These are phyloP conservation scores for Nymphicus hollandicus DNA, from an alignment of 2,113 vertebrate genomes.

Conservation along the genomic window DNA sequence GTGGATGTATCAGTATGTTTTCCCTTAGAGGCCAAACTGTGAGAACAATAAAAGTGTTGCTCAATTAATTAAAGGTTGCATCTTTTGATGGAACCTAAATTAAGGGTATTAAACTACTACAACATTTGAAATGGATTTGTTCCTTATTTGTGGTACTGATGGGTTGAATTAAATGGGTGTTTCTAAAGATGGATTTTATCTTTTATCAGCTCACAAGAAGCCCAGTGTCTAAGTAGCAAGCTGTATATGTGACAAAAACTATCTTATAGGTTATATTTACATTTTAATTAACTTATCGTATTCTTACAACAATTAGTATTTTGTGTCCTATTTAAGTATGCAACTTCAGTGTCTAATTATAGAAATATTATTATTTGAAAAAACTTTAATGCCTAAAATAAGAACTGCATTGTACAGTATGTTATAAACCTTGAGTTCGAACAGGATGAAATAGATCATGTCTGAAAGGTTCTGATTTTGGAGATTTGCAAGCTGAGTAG, in stretches of 20 bases:
- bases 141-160: not conserved
- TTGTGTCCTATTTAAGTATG: constrained; percentile 26
- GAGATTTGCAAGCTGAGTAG: constrained; percentile 2
- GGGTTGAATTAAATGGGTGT: not conserved
- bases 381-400: not conserved
- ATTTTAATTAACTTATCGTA: not conserved
- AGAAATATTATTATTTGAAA: constrained; percentile 54
- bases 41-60: not conserved
- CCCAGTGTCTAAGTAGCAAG: not conserved
- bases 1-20: not conserved
- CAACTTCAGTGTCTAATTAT: constrained; percentile 66
- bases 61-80: not conserved
- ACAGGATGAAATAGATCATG: constrained; percentile 68
- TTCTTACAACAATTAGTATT: not conserved
- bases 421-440: constrained; percentile 68
- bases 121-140: not conserved
- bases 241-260: not conserved
- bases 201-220: not conserved
- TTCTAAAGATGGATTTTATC: not conserved
- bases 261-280: not conserved
- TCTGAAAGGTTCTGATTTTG: constrained; percentile 38
- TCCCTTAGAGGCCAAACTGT: not conserved
- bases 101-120: not conserved
- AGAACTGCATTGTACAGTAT: not conserved
- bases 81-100: not conserved